Evolutionary conservation across 2,113 vertebrate species (phyloP).

Genomic region (Sceloporus tristichus): DNA sequence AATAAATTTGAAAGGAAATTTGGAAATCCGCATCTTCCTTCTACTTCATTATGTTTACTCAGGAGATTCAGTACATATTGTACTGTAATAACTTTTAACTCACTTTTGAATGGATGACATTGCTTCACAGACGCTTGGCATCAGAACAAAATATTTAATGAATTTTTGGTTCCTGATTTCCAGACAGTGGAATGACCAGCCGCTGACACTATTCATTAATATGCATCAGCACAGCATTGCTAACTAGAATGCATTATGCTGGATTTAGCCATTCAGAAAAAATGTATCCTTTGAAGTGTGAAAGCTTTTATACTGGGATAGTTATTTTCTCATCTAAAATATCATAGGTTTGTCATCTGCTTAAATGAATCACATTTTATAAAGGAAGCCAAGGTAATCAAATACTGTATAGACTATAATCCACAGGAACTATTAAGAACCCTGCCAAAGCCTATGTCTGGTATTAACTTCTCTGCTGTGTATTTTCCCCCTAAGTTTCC

Average conservation of each 20-base stretch:
- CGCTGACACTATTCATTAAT: conserved; percentile 49
- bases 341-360: conserved; percentile 40
- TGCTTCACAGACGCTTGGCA: conserved; percentile 52
- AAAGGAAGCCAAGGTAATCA: conserved; percentile 42
- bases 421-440: neutral
- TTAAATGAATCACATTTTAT: conserved; percentile 48
- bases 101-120: conserved; percentile 26
- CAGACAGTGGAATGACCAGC: conserved; percentile 30
- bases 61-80: neutral
- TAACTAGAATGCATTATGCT: conserved; percentile 45
- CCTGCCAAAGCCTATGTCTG: neutral
- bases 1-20: neutral
- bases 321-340: conserved; percentile 57
- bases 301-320: conserved; percentile 39
- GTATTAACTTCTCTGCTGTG: neutral
- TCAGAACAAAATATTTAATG: conserved; percentile 45
- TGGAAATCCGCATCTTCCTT: neutral
- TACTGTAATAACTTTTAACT: conserved; percentile 42
- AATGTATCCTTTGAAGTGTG: conserved; percentile 12
- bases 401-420: conserved; percentile 13
- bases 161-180: conserved; percentile 23
- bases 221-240: neutral
- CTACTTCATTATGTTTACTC: neutral
- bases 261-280: conserved; percentile 48
- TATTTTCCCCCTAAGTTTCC: neutral